phyloP scores from a whole-genome alignment of 2,888 invertebrate genomes.

The Diarsia brunnea region DNA sequence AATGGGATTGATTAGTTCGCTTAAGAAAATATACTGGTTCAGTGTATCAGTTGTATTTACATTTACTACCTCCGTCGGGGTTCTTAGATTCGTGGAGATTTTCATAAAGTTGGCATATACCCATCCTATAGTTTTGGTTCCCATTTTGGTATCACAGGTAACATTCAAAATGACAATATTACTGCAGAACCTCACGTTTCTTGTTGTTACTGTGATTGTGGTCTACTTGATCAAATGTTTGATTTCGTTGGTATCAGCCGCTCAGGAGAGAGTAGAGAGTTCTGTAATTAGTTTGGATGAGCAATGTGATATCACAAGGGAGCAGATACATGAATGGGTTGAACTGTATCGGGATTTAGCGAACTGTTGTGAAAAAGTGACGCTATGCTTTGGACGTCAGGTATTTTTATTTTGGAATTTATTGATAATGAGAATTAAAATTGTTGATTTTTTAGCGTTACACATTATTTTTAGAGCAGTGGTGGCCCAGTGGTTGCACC shows the following conservation, averaged over 20 bases:
- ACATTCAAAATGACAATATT: neutral
- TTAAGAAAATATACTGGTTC: neutral
- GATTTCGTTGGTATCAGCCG: neutral
- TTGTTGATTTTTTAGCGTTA: too few species aligned
- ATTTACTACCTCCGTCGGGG: neutral
- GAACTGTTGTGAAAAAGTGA: constrained; percentile 16
- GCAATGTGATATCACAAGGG: neutral
- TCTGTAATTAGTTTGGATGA: neutral
- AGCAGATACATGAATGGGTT: constrained; percentile 19
- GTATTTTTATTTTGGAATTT: constrained; percentile 1
- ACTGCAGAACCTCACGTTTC: neutral
- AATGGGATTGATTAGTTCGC: neutral
- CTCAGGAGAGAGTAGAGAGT: neutral
- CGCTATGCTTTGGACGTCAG: constrained; percentile 17
- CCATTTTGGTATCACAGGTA: neutral
- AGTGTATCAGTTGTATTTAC: neutral
- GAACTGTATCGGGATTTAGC: constrained; percentile 22
- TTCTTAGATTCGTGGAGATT: neutral
- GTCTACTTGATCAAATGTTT: neutral
- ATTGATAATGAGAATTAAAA: neutral
- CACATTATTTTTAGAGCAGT: too few species aligned
- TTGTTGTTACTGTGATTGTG: constrained; percentile 1
- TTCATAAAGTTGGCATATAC: neutral
- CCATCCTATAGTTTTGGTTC: neutral
- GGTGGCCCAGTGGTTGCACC: too few species aligned